These are phyloP conservation scores for Erithacus rubecula DNA, from an alignment of 2,797 vertebrate genomes.

Conservation along the genomic window DNA sequence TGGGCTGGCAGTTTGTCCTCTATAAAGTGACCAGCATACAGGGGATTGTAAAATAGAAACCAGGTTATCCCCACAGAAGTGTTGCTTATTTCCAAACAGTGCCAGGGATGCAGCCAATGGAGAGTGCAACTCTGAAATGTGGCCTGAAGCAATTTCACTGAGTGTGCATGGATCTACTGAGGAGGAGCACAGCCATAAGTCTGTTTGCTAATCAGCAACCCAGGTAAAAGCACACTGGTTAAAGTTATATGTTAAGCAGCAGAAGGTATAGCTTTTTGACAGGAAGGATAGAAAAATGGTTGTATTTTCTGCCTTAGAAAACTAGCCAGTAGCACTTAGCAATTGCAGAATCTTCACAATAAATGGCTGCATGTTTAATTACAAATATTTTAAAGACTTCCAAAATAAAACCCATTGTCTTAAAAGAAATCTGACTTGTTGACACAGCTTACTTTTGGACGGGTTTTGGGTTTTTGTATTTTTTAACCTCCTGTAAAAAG, in stretches of 20 bases:
- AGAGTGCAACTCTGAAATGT: neutral
- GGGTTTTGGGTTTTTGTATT: accelerated
- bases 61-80: neutral
- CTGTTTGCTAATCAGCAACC: neutral
- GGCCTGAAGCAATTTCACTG: neutral
- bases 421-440: conserved; percentile 28
- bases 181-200: neutral
- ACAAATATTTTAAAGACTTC: conserved; percentile 46
- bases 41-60: neutral
- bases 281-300: neutral
- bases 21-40: neutral
- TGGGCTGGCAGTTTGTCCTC: neutral
- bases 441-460: neutral
- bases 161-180: neutral
- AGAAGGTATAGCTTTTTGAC: neutral
- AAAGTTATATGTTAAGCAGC: neutral
- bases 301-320: too few species aligned
- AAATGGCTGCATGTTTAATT: conserved; percentile 14
- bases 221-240: neutral
- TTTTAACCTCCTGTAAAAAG: neutral
- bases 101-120: neutral
- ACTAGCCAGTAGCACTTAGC: too few species aligned
- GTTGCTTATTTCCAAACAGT: neutral
- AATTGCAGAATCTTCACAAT: neutral
- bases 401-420: neutral